A percentile compares a stretch with the other conserved stretches of the same genome.
These are phyloP conservation scores for Tor tambroides DNA, from an alignment of 2,113 vertebrate species.

Conservation along the genomic window DNA sequence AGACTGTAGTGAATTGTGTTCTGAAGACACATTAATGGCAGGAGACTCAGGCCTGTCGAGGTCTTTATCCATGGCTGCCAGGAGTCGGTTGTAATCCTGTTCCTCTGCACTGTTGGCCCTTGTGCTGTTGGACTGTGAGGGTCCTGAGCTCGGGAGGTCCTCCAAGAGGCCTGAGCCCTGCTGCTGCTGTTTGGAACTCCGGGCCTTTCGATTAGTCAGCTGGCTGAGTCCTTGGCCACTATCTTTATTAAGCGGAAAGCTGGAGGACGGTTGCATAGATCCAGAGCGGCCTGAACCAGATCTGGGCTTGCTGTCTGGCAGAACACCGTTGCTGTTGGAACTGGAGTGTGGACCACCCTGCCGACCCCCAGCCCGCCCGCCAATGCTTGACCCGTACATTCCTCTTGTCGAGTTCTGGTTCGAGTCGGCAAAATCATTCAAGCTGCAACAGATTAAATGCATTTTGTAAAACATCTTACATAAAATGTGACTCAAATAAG, in stretches of 20 bases:
- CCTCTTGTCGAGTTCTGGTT: slow-evolving; percentile 82
- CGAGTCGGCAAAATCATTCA: slow-evolving; percentile 83
- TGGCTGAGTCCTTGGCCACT: slow-evolving; percentile 70
- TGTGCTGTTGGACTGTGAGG: slow-evolving; percentile 72
- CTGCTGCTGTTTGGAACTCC: slow-evolving; percentile 65
- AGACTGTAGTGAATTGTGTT: slow-evolving; percentile 82
- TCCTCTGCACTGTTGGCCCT: slow-evolving; percentile 84
- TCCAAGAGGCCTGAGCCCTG: slow-evolving; percentile 73
- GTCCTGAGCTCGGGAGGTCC: slow-evolving; percentile 75
- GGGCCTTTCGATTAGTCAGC: slow-evolving; percentile 77
- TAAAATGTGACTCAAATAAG: neutral
- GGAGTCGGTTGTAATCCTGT: slow-evolving; percentile 86
- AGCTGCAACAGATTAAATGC: slow-evolving; percentile 69
- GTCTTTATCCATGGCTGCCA: slow-evolving; percentile 97
- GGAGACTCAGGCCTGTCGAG: slow-evolving; percentile 85
- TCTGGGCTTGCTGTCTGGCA: slow-evolving; percentile 82
- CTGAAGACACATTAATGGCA: slow-evolving; percentile 79
- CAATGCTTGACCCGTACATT: slow-evolving; percentile 77
- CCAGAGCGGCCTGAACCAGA: slow-evolving; percentile 77
- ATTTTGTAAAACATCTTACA: neutral
- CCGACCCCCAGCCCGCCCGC: slow-evolving; percentile 77
- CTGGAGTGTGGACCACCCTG: slow-evolving; percentile 76
- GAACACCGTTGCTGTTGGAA: slow-evolving; percentile 76
- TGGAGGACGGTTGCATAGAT: slow-evolving; percentile 76
- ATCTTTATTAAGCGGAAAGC: slow-evolving; percentile 59